A percentile compares a stretch with the other conserved stretches of the same genome.
Evolutionary conservation across 1,140 invertebrate species (phyloP).

Genomic region (Battus philenor): DNA sequence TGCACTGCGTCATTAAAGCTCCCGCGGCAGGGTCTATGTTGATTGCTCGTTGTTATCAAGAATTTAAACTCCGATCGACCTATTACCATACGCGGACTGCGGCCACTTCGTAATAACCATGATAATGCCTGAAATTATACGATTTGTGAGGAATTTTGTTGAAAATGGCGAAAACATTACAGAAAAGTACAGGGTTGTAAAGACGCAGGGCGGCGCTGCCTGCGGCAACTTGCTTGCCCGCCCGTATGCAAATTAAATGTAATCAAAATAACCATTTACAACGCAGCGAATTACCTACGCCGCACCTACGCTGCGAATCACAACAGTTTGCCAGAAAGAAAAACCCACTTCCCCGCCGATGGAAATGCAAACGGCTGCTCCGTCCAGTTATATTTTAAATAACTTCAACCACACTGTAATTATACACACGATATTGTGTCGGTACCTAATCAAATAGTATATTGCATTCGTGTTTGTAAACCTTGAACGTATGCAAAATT

Average conservation of each 20-base stretch:
- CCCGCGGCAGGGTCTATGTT: constrained; percentile 60
- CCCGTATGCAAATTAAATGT: constrained; percentile 73
- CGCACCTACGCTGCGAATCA: constrained; percentile 30
- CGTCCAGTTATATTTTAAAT: constrained; percentile 54
- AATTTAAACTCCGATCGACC: constrained; percentile 57
- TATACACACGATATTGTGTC: constrained; percentile 47
- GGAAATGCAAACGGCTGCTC: constrained; percentile 51
- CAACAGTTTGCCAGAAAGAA: constrained; percentile 25
- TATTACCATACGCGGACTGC: constrained; percentile 57
- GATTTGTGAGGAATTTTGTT: constrained; percentile 74
- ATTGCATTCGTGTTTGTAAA: too few species aligned
- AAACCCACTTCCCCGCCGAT: constrained; percentile 28
- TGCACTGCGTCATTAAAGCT: constrained; percentile 54
- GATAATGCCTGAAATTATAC: constrained; percentile 72
- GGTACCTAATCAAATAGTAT: too few species aligned
- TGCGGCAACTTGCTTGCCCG: constrained; percentile 40
- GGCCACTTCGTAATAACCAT: constrained; percentile 68
- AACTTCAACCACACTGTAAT: constrained; percentile 46
- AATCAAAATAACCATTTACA: constrained; percentile 73
- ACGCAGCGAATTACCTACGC: constrained; percentile 33
- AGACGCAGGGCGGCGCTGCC: constrained; percentile 44
- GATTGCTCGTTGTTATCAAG: constrained; percentile 71
- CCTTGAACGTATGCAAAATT: too few species aligned
- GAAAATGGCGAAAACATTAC: constrained; percentile 75
- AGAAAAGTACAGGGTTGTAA: constrained; percentile 69